Percentiles rank a stretch among this genome's conserved stretches.
These are phyloP conservation scores for Xiphophorus maculatus DNA, from an alignment of 2,113 vertebrate species.

Conservation along the genomic window DNA sequence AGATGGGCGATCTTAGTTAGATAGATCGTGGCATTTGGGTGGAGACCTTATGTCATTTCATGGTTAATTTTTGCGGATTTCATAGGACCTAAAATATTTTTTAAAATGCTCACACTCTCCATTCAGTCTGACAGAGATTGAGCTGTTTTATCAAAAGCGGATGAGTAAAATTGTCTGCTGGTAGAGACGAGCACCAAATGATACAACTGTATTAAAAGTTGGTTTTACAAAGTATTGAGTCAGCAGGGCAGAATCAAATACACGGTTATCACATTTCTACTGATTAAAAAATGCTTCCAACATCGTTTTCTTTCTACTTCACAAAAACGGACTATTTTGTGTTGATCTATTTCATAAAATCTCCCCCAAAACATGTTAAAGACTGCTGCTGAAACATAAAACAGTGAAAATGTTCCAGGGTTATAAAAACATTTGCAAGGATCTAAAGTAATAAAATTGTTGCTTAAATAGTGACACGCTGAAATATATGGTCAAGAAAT, in stretches of 20 bases:
- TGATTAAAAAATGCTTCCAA: background rate
- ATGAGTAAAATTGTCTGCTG: background rate
- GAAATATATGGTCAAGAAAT: background rate
- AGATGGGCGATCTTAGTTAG: no score
- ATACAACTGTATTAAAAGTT: background rate
- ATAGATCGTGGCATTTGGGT: no score
- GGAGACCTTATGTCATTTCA: no score
- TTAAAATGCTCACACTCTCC: no score
- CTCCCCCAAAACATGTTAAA: background rate
- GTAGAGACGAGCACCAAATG: background rate
- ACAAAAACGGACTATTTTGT: background rate
- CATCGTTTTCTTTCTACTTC: background rate
- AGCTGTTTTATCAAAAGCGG: no score
- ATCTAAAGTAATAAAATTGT: background rate
- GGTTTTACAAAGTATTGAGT: background rate
- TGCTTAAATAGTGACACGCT: background rate
- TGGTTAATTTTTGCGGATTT: no score
- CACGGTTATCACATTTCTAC: background rate
- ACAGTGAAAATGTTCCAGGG: background rate
- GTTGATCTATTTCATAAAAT: background rate
- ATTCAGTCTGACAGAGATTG: no score
- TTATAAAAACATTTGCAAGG: background rate
- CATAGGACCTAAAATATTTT: background rate
- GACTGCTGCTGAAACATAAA: background rate
- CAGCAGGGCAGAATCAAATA: background rate